Conservation (phyloP, 2,888 invertebrate species). For the Yponomeuta malinellus region DNA sequence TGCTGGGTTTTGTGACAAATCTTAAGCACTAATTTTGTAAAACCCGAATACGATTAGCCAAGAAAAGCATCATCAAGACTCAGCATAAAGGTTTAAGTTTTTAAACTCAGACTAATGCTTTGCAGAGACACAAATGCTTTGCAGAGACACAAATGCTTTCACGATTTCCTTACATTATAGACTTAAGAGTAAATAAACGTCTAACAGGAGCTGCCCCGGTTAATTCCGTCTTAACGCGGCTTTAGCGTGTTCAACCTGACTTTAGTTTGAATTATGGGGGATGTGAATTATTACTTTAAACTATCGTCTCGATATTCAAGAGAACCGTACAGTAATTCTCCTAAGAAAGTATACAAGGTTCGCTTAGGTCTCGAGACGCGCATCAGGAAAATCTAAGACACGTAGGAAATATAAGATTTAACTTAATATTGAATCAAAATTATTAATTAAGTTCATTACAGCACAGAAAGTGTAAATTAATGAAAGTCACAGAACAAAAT, state of each 20-base stretch:
- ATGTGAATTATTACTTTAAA: neutral
- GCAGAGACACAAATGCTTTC: no score
- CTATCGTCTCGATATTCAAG: neutral
- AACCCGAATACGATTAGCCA: no score
- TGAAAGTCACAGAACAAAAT: neutral
- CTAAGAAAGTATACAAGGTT: neutral
- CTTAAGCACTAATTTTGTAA: no score
- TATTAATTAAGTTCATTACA: no score
- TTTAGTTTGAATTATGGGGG: constrained; percentile 8
- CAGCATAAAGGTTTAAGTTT: no score
- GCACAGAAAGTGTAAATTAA: neutral
- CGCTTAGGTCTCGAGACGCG: neutral
- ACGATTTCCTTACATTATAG: neutral
- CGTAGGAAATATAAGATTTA: no score
- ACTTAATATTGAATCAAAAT: no score
- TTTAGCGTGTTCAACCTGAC: neutral
- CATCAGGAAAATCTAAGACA: no score
- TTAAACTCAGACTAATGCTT: no score
- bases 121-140: no score
- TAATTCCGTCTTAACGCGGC: constrained; percentile 6
- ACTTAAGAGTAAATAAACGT: neutral
- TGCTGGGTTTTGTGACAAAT: no score
- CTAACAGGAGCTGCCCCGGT: neutral
- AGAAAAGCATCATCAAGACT: no score
- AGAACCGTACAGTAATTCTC: neutral